Percentiles rank a stretch among this genome's conserved stretches.
These are phyloP conservation scores for Alviniconcha marisindica DNA, from an alignment of 1,140 invertebrate species.

Conservation along the genomic window DNA sequence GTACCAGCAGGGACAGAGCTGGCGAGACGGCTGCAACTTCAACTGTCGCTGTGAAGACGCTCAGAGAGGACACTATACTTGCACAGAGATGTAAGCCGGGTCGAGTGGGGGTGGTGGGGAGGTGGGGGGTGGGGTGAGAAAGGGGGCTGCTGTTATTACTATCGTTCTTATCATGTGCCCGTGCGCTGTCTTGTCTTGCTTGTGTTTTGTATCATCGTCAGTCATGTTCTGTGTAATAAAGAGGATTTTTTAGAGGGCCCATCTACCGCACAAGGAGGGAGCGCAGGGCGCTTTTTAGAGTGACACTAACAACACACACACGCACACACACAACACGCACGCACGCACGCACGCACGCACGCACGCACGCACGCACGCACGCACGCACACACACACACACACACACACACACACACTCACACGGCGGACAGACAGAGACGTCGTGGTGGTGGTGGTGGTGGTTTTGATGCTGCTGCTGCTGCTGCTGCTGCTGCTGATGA, in stretches of 20 bases:
- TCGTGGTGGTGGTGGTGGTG: no score
- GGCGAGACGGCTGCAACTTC: constrained; percentile 56
- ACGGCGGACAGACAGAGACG: not conserved
- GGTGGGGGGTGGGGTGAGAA: no score
- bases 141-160: not conserved
- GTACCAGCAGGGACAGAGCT: constrained; percentile 54
- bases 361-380: constrained; percentile 38
- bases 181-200: not conserved
- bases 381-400: constrained; percentile 54
- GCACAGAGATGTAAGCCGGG: constrained; percentile 49
- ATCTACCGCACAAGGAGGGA: no score
- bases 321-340: constrained; percentile 15
- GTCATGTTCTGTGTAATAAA: no score
- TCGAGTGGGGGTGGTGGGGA: no score
- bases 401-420: constrained; percentile 54
- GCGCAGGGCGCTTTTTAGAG: no score
- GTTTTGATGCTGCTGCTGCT: no score
- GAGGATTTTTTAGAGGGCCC: no score
- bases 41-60: constrained; percentile 55
- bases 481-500: no score
- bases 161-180: not conserved
- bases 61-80: constrained; percentile 49
- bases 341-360: not conserved
- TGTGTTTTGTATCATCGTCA: not conserved
- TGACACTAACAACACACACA: no score